A percentile compares a stretch with the other conserved stretches of the same genome.
Conservation (phyloP, 2,113 vertebrate species). For the Indicator maculatus region DNA sequence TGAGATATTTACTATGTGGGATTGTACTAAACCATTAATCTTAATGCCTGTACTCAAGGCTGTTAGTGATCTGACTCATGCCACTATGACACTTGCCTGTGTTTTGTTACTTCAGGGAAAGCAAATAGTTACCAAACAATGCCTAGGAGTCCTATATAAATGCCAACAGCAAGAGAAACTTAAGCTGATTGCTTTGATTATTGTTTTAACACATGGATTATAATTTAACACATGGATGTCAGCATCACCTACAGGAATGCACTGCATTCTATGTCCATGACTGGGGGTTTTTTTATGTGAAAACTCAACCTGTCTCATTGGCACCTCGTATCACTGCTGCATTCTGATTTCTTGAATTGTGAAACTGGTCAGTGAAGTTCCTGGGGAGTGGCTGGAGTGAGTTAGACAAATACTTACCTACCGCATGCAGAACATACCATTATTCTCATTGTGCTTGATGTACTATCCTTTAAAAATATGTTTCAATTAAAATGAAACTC, state of each 20-base stretch:
- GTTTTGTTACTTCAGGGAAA: constrained; percentile 5
- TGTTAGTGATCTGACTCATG: constrained; percentile 41
- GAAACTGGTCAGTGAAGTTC: not conserved
- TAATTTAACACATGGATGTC: not conserved
- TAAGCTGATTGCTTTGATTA: not conserved
- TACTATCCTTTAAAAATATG: not conserved
- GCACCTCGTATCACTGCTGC: not conserved
- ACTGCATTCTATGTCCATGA: not conserved
- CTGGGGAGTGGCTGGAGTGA: not conserved
- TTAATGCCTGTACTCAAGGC: constrained; percentile 2
- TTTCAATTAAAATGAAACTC: not conserved
- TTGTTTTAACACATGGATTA: not conserved
- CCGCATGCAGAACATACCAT: rapidly evolving
- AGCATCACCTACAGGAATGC: not conserved
- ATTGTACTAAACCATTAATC: constrained; percentile 52
- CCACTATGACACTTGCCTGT: not conserved
- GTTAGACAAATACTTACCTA: not conserved
- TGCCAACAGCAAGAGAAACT: not conserved
- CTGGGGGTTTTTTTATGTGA: not conserved
- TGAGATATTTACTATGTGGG: constrained; percentile 72
- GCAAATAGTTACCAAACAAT: constrained; percentile 22
- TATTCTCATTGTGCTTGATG: not conserved
- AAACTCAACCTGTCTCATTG: not conserved
- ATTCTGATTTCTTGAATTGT: not conserved
- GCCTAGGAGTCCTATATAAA: not conserved